phyloP scores from a whole-genome alignment of 2,888 invertebrate genomes.

The Pelosia muscerda region DNA sequence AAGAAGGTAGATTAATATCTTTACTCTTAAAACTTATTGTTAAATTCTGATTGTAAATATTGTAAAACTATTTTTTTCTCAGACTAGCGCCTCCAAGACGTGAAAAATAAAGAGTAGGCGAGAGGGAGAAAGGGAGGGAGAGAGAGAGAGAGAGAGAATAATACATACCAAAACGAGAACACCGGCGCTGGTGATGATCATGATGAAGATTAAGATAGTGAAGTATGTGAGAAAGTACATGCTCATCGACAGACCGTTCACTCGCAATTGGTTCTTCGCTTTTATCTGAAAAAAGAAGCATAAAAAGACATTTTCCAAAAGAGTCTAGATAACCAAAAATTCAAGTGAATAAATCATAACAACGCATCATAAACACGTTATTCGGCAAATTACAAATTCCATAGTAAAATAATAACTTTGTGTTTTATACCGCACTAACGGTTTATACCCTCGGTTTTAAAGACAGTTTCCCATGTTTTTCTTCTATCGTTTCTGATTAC shows the following conservation, averaged over 20 bases:
- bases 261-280: constrained; percentile 93
- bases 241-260: constrained; percentile 92
- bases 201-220: constrained; percentile 90
- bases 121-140: background rate
- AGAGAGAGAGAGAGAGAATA: background rate
- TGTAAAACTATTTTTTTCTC: background rate
- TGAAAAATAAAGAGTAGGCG: too few relatives aligned
- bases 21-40: background rate
- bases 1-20: background rate
- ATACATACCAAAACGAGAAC: constrained; percentile 84
- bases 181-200: constrained; percentile 89
- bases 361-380: too few relatives aligned
- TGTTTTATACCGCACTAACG: too few relatives aligned
- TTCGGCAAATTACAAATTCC: too few relatives aligned
- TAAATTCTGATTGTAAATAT: background rate
- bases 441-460: too few relatives aligned
- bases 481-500: too few relatives aligned
- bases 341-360: too few relatives aligned
- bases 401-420: too few relatives aligned
- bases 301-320: too few relatives aligned
- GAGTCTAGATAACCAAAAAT: too few relatives aligned
- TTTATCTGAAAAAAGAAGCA: constrained; percentile 90
- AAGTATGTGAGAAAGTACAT: constrained; percentile 93
- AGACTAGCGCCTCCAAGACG: too few relatives aligned
- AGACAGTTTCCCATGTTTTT: too few relatives aligned